Base-by-base conservation (phyloP, 2,113 vertebrate species). In the Gambusia holbrooki region DNA sequence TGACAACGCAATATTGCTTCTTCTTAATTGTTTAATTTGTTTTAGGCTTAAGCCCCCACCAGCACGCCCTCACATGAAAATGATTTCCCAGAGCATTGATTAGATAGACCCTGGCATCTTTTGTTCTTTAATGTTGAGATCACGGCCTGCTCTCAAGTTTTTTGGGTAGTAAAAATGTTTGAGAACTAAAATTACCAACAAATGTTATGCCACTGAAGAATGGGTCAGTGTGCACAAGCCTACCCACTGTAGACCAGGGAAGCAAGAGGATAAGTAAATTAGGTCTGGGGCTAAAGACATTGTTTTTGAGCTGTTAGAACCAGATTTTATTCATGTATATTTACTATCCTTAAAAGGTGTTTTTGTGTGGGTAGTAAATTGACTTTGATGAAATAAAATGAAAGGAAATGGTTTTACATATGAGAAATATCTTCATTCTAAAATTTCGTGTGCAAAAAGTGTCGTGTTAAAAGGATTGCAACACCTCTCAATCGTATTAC, bases 401-500 rank as follows among this genome's bases (percentile, higher is more conserved):
- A 80, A 72, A 54, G 69, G 70, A 80, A 81, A 87, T 82, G 82
- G 86, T 90, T 80, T 74, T 68, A 70, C 74, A 60, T 15, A n/a
- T 75, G 71, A 68, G 29, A 72, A 89, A 88, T 83, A 66, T 83
- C 83, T 62, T 54, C 73, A 73, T 69, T 84, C 86, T 54, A 76
- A 60, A 77, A 80, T 81, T 88, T 84, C 62, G 60, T 71, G 73
- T 81, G 79, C 74, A 86, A 82, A 83, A 82, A 78, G 82, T 85
- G 84, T 83, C 79, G 62, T 82, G 81, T 85, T 87, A 83, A 90
- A 91, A 83, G 76, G 82, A 83, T 40, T 62, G 28, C 87, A 81
- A 80, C 87, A 89, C 90, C 88, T 90, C 86, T 92, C 74, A 79
- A 84, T 83, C 71, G 80, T 72, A 66, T 77, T 35, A 80, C 87